Evolutionary conservation across 2,797 vertebrate genomes (phyloP), one percentile per base, ranked within the genome.

Genomic region (Poecile montanus): DNA sequence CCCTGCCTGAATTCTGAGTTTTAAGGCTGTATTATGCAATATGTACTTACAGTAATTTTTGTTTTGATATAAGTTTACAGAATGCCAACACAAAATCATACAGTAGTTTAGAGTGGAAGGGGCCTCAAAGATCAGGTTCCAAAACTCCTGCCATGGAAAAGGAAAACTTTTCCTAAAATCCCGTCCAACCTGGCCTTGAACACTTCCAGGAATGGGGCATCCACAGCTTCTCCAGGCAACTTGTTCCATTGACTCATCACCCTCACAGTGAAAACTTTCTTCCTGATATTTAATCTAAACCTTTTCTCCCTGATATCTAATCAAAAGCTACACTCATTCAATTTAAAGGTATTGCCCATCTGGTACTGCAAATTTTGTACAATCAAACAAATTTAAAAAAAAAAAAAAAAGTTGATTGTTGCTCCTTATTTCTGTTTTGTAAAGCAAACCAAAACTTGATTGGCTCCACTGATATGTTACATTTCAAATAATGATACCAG

Each of bases 101-200:
- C 9, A 53, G 17, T 23, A 10, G 0, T 10, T 57, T 40, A 53
- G 6, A 15, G 19, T 51, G 15, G 4, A 63, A 71, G 29, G 7
- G 29, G 7, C 17, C 13, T 71, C 0, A 0, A 38, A 77, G 21
- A 40, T 14, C 7, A 30, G 6, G 9, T 17, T 58, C 17, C 51
- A 58, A 58, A 71, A 15, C 2, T 6, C 3, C 7, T 53, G 6
- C 17, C 15, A 34, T 14, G 4, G 15, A 22, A 57, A 58, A 58
- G 3, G 6, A 71, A 71, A 71, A 65, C 3, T 40, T 36, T 36
- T 36, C 12, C 38, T 71, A 45, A 71, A 83, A 11, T 9, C 25
- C 7, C 15, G 32, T 40, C 21, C 25, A 57, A 9, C 4, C 10
- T 40, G 11, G 8, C 12, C 44, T 63, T 45, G 36, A 89, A 25